A percentile compares a stretch with the other conserved stretches of the same genome.
Evolutionary conservation across 30 jellyfish, hydroid and myxozoan genomes (phyloP).

Genomic region (Cassiopea andromeda): DNA sequence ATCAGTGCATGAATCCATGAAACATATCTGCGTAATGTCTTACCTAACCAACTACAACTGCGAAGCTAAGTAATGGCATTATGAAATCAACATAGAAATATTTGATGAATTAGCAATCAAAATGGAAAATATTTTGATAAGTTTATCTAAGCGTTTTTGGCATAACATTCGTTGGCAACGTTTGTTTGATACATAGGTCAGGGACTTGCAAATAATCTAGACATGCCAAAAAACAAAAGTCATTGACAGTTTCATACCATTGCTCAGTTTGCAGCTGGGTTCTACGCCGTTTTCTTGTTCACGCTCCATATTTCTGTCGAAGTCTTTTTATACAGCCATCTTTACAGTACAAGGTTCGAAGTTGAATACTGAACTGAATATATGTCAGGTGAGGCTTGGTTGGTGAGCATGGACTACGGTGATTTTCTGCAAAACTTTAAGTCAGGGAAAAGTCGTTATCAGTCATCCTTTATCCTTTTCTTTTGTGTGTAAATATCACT

Average conservation of each 20-base stretch:
- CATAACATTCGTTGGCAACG: too few relatives aligned
- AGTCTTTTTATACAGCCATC: too few relatives aligned
- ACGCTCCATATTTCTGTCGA: not conserved
- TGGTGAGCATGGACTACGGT: not conserved
- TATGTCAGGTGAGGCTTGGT: not conserved
- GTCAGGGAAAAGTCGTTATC: slow-evolving; percentile 7
- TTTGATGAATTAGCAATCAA: too few relatives aligned
- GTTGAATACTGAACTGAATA: too few relatives aligned
- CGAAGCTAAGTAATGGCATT: too few relatives aligned
- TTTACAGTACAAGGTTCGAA: too few relatives aligned
- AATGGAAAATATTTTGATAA: too few relatives aligned
- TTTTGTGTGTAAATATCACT: slow-evolving; percentile 14
- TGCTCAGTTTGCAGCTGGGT: slow-evolving; percentile 35
- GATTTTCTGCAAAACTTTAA: not conserved
- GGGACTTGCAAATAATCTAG: not conserved
- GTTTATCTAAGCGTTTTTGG: too few relatives aligned
- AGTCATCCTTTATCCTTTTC: slow-evolving; percentile 1
- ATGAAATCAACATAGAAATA: too few relatives aligned
- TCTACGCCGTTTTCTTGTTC: slow-evolving; percentile 20
- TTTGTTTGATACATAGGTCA: not conserved
- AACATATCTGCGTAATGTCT: too few relatives aligned
- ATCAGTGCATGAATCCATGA: too few relatives aligned
- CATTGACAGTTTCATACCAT: slow-evolving; percentile 29
- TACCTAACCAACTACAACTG: too few relatives aligned
- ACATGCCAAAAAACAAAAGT: not conserved